Percentiles rank a stretch among this genome's conserved stretches.
Evolutionary conservation across 1,140 invertebrate species (phyloP).

Genomic region (Caligus rogercresseyi): DNA sequence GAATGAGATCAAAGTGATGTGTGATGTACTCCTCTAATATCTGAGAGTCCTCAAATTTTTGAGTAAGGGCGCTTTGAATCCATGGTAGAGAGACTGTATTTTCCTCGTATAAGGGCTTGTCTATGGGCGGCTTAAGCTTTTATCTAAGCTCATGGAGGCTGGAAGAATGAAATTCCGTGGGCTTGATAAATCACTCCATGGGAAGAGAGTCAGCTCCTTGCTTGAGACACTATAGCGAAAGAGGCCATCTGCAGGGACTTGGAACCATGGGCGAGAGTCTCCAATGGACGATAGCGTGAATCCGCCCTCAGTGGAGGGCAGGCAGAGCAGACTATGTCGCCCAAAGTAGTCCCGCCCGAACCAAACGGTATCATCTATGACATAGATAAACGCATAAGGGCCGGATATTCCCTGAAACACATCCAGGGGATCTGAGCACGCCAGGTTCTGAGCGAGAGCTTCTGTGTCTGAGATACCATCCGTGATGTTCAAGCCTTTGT

Average conservation of each 20-base stretch:
- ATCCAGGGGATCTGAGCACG: constrained; percentile 30
- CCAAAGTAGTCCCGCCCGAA: constrained; percentile 72
- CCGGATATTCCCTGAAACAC: constrained; percentile 44
- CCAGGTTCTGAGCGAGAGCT: constrained; percentile 16
- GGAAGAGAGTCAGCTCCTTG: constrained; percentile 13
- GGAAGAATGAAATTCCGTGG: too few relatives aligned
- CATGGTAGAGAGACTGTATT: neutral
- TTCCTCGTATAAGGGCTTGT: neutral
- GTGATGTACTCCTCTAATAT: neutral
- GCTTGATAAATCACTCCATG: neutral
- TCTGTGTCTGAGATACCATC: constrained; percentile 10
- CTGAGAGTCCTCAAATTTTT: neutral
- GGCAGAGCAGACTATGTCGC: constrained; percentile 56
- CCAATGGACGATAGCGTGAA: constrained; percentile 41
- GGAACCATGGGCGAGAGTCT: constrained; percentile 24
- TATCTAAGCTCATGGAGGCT: too few relatives aligned
- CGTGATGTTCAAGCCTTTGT: constrained; percentile 28
- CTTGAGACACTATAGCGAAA: constrained; percentile 14
- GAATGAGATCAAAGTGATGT: constrained; percentile 34
- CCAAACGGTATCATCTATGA: constrained; percentile 41
- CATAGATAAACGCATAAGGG: constrained; percentile 65
- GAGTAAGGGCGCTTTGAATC: neutral
- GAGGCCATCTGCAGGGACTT: constrained; percentile 23
- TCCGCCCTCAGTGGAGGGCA: constrained; percentile 28
- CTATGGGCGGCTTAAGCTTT: neutral